phyloP scores from a whole-genome alignment of 2,113 vertebrate genomes.

The Gasterosteus nipponicus region DNA sequence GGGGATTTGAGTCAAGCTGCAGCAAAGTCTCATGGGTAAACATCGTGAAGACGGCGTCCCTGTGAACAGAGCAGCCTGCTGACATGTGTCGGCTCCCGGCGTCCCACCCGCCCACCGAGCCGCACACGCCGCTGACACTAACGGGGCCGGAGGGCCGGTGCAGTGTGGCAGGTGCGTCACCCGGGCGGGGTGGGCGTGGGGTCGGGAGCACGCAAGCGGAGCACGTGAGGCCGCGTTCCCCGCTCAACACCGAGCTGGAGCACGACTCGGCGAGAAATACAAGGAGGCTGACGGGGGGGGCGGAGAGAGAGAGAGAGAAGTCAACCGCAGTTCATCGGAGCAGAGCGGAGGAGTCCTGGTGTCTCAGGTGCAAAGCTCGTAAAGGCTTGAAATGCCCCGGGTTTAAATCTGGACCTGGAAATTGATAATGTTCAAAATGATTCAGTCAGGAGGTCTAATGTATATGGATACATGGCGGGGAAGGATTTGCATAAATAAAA shows the following conservation, averaged over 20 bases:
- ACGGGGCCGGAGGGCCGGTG: constrained; percentile 60
- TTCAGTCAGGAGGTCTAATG: no score
- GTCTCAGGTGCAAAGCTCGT: constrained; percentile 18
- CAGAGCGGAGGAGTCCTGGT: constrained; percentile 13
- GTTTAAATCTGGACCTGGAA: constrained; percentile 7
- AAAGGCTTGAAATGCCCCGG: neutral
- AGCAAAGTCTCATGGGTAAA: constrained; percentile 57
- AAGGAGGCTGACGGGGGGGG: constrained; percentile 39
- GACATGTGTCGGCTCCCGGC: constrained; percentile 35
- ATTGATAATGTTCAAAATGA: no score
- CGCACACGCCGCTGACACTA: constrained; percentile 73
- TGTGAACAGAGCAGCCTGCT: constrained; percentile 56
- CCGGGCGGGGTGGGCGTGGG: constrained; percentile 10
- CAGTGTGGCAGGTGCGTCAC: constrained; percentile 48
- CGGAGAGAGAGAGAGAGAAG: constrained; percentile 21
- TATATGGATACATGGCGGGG: no score
- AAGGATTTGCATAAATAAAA: no score
- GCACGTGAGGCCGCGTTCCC: constrained; percentile 53
- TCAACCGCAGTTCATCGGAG: constrained; percentile 55
- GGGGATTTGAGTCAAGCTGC: constrained; percentile 47
- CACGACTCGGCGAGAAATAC: constrained; percentile 17
- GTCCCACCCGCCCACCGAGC: constrained; percentile 51
- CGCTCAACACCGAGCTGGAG: constrained; percentile 59
- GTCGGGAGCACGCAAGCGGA: constrained; percentile 65
- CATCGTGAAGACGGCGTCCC: constrained; percentile 51